These are phyloP conservation scores for Nephrotoma guestfalica DNA, from an alignment of 2,888 invertebrate genomes.

Conservation along the genomic window DNA sequence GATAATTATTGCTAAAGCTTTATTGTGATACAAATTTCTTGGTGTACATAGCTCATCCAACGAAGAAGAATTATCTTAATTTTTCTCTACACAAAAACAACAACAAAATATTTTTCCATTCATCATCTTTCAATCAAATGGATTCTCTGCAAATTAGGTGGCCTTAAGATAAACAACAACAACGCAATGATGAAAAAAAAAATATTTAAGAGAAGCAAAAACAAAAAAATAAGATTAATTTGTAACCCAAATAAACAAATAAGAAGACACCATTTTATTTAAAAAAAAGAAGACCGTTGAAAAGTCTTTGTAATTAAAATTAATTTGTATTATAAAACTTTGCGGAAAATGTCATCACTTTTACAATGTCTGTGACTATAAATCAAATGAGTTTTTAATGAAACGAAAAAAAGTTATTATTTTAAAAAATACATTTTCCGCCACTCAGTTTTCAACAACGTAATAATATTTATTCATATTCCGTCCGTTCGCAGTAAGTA, in stretches of 20 bases:
- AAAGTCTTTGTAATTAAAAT: background rate
- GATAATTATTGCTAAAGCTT: background rate
- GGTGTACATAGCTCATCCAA: background rate
- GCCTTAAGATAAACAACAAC: background rate
- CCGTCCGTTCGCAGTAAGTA: background rate
- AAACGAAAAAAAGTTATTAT: background rate
- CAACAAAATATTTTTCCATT: background rate
- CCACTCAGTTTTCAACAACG: background rate
- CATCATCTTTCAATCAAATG: background rate
- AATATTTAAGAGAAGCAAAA: background rate
- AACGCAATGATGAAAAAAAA: background rate
- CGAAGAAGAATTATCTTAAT: background rate
- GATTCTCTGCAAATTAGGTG: background rate
- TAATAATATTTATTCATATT: background rate
- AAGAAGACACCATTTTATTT: background rate
- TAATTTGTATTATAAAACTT: background rate
- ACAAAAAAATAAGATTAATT: too few species aligned
- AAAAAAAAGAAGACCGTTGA: background rate
- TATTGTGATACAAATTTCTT: background rate
- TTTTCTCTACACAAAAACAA: background rate
- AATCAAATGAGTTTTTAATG: background rate
- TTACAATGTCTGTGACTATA: background rate
- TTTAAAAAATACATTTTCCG: background rate
- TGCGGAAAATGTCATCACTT: background rate
- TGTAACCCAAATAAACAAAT: background rate